These are phyloP conservation scores for Adelges cooleyi DNA, from an alignment of 1,140 invertebrate genomes.

Conservation along the genomic window DNA sequence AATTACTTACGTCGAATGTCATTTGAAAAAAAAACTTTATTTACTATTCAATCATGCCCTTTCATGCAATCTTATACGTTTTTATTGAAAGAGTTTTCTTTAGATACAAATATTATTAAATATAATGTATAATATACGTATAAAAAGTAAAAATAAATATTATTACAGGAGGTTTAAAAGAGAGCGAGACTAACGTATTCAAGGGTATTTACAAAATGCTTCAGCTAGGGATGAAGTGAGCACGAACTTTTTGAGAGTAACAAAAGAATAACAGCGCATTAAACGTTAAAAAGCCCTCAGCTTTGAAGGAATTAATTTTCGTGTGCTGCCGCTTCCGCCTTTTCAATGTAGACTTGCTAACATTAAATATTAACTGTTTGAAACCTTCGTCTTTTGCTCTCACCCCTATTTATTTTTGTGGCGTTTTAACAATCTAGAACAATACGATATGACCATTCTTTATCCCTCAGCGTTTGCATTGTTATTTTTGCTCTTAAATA, in stretches of 20 bases:
- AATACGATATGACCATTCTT: slow-evolving; percentile 10
- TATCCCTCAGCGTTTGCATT: not conserved
- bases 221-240: not conserved
- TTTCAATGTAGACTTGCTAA: slow-evolving; percentile 23
- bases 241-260: slow-evolving; percentile 3
- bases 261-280: slow-evolving; percentile 28
- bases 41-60: not conserved
- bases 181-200: too few relatives aligned
- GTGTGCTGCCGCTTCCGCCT: slow-evolving; percentile 22
- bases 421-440: slow-evolving; percentile 26
- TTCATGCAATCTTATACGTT: not conserved
- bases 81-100: not conserved
- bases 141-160: slow-evolving; percentile 9
- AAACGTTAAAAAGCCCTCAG: slow-evolving; percentile 27
- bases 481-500: slow-evolving; percentile 4
- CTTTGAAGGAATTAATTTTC: slow-evolving; percentile 27
- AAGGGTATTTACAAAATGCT: not conserved
- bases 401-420: slow-evolving; percentile 12
- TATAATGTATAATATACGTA: too few relatives aligned
- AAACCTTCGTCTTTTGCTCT: not conserved
- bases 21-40: too few relatives aligned
- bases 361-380: slow-evolving; percentile 27
- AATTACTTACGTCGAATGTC: too few relatives aligned
- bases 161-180: not conserved
- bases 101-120: not conserved